Percentiles rank a stretch among this genome's conserved stretches.
phyloP scores from a whole-genome alignment of 2,797 vertebrate genomes.

The Notolabrus celidotus region DNA sequence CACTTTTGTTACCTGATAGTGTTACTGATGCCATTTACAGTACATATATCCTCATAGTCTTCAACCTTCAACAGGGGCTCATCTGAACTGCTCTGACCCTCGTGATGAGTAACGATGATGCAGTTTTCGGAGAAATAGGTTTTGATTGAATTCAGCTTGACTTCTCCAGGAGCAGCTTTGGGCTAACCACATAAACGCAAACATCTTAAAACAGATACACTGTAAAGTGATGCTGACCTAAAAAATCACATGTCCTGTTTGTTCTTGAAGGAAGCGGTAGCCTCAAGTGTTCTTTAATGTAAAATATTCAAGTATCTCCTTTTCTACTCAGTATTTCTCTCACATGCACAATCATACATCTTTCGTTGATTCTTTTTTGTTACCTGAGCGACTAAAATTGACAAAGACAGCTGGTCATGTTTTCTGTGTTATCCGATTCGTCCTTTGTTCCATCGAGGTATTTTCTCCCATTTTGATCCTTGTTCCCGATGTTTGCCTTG shows the following conservation, averaged over 20 bases:
- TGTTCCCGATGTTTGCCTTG: constrained; percentile 29
- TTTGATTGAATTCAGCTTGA: constrained; percentile 37
- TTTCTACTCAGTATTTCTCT: constrained; percentile 1
- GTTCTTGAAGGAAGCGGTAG: neutral
- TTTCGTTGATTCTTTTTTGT: constrained; percentile 2
- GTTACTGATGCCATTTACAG: constrained; percentile 28
- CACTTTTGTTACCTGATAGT: constrained; percentile 23
- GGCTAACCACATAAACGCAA: constrained; percentile 16
- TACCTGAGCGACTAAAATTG: constrained; percentile 25
- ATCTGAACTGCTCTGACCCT: constrained; percentile 22
- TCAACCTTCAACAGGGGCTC: constrained; percentile 18
- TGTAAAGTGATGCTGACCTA: constrained; percentile 7
- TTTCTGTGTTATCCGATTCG: constrained; percentile 50
- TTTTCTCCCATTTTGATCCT: constrained; percentile 22
- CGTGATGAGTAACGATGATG: constrained; percentile 35
- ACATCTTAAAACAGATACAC: constrained; percentile 18
- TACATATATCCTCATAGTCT: neutral
- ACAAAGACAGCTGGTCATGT: constrained; percentile 55
- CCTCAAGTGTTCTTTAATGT: constrained; percentile 32
- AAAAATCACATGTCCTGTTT: constrained; percentile 10
- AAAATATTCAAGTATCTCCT: neutral
- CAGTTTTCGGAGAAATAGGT: constrained; percentile 25
- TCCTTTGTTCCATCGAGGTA: neutral
- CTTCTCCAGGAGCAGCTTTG: constrained; percentile 40
- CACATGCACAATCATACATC: constrained; percentile 5